Evolutionary conservation across 2,888 invertebrate genomes (phyloP).

Genomic region (Philereme vetulata): DNA sequence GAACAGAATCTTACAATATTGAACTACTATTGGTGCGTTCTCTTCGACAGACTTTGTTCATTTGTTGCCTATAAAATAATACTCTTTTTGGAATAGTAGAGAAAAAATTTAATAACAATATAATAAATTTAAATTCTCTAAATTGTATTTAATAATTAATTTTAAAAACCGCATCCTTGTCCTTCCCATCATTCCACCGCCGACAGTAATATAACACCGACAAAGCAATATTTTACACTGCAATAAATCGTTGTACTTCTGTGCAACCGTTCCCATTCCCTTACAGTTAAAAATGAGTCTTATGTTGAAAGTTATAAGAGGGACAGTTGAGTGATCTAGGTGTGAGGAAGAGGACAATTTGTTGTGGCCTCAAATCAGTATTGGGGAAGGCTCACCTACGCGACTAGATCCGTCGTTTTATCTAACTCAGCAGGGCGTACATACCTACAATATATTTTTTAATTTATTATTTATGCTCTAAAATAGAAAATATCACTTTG

Average conservation of each 20-base stretch:
- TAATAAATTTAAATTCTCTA: too few relatives aligned
- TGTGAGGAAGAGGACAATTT: conserved; percentile 79
- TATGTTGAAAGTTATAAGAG: conserved; percentile 62
- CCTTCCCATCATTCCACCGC: conserved; percentile 23
- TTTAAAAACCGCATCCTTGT: not conserved
- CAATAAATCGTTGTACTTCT: conserved; percentile 59
- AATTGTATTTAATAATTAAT: too few relatives aligned
- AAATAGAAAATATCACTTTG: too few relatives aligned
- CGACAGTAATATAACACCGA: conserved; percentile 19
- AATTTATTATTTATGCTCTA: too few relatives aligned
- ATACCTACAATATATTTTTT: too few relatives aligned
- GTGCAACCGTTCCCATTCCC: conserved; percentile 61
- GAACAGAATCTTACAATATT: too few relatives aligned
- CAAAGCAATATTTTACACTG: conserved; percentile 39
- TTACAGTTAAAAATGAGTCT: conserved; percentile 61
- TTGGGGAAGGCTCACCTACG: conserved; percentile 77
- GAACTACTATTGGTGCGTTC: too few relatives aligned
- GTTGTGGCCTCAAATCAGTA: conserved; percentile 79
- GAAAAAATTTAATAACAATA: too few relatives aligned
- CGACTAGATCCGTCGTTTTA: conserved; percentile 59
- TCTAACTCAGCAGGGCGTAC: conserved; percentile 5
- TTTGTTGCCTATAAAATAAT: too few relatives aligned
- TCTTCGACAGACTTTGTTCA: too few relatives aligned
- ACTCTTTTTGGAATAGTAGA: too few relatives aligned
- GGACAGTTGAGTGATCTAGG: conserved; percentile 59